phyloP scores from a whole-genome alignment of 2,797 vertebrate species.

The Crenichthys baileyi region DNA sequence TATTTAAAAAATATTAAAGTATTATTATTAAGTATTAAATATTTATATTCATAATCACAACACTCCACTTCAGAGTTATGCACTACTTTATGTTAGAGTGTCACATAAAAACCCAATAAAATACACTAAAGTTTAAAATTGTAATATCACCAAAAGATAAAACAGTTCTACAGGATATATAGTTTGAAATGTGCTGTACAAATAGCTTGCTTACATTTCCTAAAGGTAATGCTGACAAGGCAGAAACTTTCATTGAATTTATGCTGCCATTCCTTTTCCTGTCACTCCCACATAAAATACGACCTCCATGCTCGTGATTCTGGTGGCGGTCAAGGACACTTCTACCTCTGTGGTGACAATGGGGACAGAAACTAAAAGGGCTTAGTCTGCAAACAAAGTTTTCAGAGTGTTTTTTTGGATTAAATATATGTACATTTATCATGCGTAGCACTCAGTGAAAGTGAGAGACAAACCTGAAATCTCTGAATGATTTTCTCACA shows the following conservation, averaged over 20 bases:
- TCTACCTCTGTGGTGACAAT: constrained; percentile 25
- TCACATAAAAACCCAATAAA: neutral
- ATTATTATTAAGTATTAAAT: no score
- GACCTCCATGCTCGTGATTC: constrained; percentile 41
- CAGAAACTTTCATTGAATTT: constrained; percentile 52
- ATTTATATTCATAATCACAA: no score
- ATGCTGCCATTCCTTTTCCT: constrained; percentile 57
- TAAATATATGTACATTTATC: constrained; percentile 61
- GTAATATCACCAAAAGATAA: neutral
- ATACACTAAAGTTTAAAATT: neutral
- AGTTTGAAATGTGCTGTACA: constrained; percentile 2
- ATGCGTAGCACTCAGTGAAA: constrained; percentile 46
- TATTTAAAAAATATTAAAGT: no score
- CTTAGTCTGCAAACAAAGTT: constrained; percentile 58
- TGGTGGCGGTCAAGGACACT: constrained; percentile 55
- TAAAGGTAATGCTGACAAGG: constrained; percentile 49
- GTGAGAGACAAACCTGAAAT: constrained; percentile 64
- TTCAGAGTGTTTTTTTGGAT: neutral
- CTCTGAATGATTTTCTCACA: constrained; percentile 79
- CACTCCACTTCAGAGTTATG: neutral
- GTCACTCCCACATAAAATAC: constrained; percentile 51
- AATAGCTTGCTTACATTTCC: constrained; percentile 30
- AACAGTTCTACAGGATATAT: neutral
- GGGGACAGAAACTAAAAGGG: constrained; percentile 50
- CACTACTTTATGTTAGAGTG: neutral